These are phyloP conservation scores for Agrotis puta DNA, from an alignment of 2,888 invertebrate species.

Conservation along the genomic window DNA sequence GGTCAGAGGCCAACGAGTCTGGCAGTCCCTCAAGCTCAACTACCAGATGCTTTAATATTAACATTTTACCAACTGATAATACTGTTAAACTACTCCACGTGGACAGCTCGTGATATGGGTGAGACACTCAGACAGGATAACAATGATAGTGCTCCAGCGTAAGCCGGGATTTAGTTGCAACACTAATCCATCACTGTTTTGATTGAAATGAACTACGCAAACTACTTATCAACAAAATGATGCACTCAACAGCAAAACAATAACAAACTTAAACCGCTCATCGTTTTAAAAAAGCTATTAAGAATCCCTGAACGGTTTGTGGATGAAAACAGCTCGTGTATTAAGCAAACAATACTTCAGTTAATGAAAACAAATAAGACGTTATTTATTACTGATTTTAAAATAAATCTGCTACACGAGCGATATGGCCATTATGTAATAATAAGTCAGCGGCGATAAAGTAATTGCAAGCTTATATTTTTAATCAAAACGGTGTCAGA, in stretches of 20 bases:
- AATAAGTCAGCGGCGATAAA: not conserved
- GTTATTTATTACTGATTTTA: not conserved
- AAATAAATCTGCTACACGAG: not conserved
- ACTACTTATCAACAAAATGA: constrained; percentile 6
- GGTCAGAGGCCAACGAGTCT: too few species aligned
- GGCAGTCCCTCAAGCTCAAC: not conserved
- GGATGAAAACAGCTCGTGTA: not conserved
- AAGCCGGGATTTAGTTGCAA: constrained; percentile 33
- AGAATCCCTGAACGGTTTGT: not conserved
- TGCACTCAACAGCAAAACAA: constrained; percentile 15
- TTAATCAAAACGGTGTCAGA: too few species aligned
- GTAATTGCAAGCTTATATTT: constrained; percentile 5
- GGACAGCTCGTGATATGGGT: constrained; percentile 44
- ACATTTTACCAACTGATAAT: constrained; percentile 39
- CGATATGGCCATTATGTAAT: not conserved
- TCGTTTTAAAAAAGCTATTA: constrained; percentile 14
- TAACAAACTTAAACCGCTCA: constrained; percentile 15
- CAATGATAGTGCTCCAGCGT: constrained; percentile 38
- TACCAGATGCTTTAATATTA: not conserved
- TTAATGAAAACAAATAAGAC: constrained; percentile 13
- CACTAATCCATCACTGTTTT: constrained; percentile 35
- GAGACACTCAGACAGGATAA: constrained; percentile 50
- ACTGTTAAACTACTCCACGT: constrained; percentile 28
- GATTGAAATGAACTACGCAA: constrained; percentile 25
- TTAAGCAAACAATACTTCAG: constrained; percentile 5